Conservation (phyloP, 2,888 invertebrate species). For the Glomeris marginata region DNA sequence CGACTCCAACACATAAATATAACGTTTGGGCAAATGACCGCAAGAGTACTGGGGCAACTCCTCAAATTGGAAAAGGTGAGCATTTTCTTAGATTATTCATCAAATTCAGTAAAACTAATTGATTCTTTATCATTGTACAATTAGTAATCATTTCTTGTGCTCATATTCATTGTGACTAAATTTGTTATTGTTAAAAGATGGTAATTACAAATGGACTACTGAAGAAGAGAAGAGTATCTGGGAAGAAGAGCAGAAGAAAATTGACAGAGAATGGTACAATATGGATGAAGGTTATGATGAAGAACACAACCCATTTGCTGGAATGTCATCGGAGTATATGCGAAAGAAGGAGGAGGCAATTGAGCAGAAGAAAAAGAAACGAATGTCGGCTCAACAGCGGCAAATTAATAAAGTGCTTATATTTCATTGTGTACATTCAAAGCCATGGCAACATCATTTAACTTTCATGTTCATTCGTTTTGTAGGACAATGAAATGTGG, state of each 20-base stretch:
- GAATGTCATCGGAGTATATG: constrained; percentile 79
- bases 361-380: constrained; percentile 74
- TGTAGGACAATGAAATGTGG: constrained; percentile 89
- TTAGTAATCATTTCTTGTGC: too few species aligned
- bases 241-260: constrained; percentile 76
- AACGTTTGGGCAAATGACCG: constrained; percentile 60
- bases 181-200: constrained; percentile 13
- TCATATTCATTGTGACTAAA: constrained; percentile 9
- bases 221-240: constrained; percentile 64
- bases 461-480: constrained; percentile 12
- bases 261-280: constrained; percentile 95
- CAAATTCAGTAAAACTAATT: too few species aligned
- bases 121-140: too few species aligned
- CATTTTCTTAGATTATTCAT: constrained; percentile 2
- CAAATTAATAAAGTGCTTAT: constrained; percentile 67
- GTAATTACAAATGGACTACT: constrained; percentile 29
- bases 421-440: neutral
- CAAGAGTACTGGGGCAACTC: constrained; percentile 49
- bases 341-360: constrained; percentile 84
- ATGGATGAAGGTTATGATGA: constrained; percentile 78
- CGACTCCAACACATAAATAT: constrained; percentile 75
- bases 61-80: constrained; percentile 29
- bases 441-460: constrained; percentile 2
- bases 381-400: constrained; percentile 86
- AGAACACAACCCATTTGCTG: constrained; percentile 82